Conservation (phyloP, 1,140 invertebrate genomes). For the Mizuhopecten yessoensis region DNA sequence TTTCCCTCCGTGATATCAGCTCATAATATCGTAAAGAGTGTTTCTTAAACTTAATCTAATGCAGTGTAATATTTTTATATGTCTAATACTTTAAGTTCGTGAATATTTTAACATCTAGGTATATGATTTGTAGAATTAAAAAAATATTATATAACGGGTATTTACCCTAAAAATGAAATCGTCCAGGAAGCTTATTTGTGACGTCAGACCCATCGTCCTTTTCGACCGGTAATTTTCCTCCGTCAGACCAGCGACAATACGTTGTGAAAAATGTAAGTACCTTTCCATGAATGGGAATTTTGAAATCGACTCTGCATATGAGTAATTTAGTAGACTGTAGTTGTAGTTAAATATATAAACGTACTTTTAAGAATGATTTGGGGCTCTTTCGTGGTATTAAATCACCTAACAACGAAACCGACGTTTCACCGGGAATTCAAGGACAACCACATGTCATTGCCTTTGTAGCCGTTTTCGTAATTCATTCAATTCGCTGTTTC, state of each 20-base stretch:
- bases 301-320: not conserved
- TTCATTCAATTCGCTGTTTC: not conserved
- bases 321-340: not conserved
- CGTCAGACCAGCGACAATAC: not conserved
- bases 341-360: not conserved
- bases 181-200: not conserved
- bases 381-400: not conserved
- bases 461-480: not conserved
- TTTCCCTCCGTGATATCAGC: too few species aligned
- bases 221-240: not conserved
- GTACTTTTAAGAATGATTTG: not conserved
- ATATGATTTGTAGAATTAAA: too few species aligned
- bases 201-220: not conserved
- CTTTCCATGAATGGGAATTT: not conserved
- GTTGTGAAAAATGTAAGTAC: slow-evolving; percentile 27
- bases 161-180: slow-evolving; percentile 17
- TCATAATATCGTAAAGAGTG: too few species aligned
- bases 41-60: too few species aligned
- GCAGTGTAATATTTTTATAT: too few species aligned
- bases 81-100: too few species aligned
- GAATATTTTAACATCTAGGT: too few species aligned
- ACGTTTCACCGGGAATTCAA: not conserved
- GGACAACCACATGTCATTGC: not conserved
- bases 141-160: too few species aligned
- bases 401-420: not conserved